Conservation (phyloP, 2,888 invertebrate species). For the Zelleria hepariella region DNA sequence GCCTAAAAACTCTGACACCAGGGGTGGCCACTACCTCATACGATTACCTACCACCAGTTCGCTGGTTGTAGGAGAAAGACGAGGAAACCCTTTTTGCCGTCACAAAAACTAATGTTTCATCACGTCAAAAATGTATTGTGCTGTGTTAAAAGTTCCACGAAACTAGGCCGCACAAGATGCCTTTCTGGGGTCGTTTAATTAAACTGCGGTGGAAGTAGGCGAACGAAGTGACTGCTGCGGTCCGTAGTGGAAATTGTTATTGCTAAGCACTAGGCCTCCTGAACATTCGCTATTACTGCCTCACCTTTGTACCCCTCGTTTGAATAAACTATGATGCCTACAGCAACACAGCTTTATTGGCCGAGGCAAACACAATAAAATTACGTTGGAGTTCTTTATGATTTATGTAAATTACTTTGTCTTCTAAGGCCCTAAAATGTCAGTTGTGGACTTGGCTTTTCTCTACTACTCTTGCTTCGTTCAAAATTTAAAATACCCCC, state of each 20-base stretch:
- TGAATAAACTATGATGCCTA: not conserved
- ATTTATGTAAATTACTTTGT: too few relatives aligned
- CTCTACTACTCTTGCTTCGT: too few relatives aligned
- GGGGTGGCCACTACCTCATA: too few relatives aligned
- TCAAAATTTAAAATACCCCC: too few relatives aligned
- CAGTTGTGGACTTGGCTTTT: too few relatives aligned
- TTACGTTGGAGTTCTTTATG: not conserved
- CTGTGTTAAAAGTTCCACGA: not conserved
- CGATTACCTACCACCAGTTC: too few relatives aligned
- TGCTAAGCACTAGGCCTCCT: not conserved
- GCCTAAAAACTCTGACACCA: too few relatives aligned
- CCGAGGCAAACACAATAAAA: not conserved
- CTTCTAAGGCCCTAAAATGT: too few relatives aligned
- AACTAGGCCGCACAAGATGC: not conserved
- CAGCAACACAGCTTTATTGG: not conserved
- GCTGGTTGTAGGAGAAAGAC: too few relatives aligned
- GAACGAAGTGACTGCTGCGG: not conserved
- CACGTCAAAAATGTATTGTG: not conserved
- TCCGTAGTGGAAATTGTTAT: conserved; percentile 1
- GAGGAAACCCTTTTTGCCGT: too few relatives aligned
- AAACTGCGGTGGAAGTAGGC: not conserved
- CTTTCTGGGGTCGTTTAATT: conserved; percentile 2
- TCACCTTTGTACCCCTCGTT: not conserved
- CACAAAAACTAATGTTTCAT: not conserved
- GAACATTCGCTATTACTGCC: not conserved